phyloP scores from a whole-genome alignment of 2,888 invertebrate genomes.

The Stramonita haemastoma region DNA sequence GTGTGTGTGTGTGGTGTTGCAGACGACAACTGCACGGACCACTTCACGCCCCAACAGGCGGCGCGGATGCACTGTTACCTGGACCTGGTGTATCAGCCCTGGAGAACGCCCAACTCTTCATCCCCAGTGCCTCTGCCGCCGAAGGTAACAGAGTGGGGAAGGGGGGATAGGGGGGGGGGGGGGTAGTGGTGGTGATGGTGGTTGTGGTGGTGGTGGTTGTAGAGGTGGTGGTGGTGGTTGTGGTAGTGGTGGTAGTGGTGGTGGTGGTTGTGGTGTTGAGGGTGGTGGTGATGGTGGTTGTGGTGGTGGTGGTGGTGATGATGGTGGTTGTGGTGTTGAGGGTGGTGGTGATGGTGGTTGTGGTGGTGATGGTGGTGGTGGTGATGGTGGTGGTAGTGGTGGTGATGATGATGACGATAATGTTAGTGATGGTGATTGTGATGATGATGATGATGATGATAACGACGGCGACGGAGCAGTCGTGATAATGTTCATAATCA shows the following conservation, averaged over 20 bases:
- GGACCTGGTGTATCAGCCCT: constrained; percentile 70
- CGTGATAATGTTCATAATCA: not conserved
- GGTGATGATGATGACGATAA: not conserved
- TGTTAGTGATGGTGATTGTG: not conserved
- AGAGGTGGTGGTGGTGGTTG: no score
- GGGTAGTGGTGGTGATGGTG: no score
- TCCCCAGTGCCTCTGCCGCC: constrained; percentile 69
- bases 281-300: no score
- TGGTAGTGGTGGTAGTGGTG: no score
- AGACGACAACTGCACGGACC: constrained; percentile 70
- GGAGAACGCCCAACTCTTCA: constrained; percentile 57
- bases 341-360: not conserved
- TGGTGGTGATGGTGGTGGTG: not conserved
- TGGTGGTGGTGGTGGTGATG: no score
- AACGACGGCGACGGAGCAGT: not conserved
- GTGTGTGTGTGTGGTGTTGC: constrained; percentile 16
- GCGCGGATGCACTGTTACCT: constrained; percentile 77
- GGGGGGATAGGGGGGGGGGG: no score
- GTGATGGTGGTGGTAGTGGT: not conserved
- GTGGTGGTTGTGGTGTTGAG: no score
- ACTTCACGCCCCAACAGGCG: constrained; percentile 73
- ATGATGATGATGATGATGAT: not conserved
- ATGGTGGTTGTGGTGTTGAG: no score
- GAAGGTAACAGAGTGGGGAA: constrained; percentile 55
- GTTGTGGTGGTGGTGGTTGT: no score